phyloP scores from a whole-genome alignment of 2,113 vertebrate species.

The Agelaius phoeniceus region DNA sequence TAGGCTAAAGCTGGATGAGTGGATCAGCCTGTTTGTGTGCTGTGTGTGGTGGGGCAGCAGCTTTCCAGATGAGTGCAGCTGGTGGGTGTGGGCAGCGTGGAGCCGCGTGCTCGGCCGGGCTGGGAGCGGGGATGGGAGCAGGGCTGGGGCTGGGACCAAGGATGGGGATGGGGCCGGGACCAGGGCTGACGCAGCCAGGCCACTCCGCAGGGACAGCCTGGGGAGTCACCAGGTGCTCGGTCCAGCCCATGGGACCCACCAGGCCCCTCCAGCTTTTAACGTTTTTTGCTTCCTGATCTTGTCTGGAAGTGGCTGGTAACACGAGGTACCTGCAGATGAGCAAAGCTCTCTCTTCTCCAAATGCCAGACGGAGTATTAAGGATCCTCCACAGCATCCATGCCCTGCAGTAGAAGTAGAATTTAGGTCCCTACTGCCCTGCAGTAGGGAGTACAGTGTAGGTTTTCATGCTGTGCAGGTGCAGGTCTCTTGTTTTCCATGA shows the following conservation, averaged over 20 bases:
- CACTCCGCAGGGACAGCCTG: neutral
- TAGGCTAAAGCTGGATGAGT: neutral
- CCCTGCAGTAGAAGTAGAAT: neutral
- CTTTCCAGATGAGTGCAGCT: neutral
- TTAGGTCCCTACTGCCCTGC: neutral
- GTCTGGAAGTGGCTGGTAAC: neutral
- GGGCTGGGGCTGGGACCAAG: too few species aligned
- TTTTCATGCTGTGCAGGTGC: neutral
- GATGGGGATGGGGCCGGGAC: too few species aligned
- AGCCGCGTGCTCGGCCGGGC: neutral
- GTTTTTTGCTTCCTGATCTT: neutral
- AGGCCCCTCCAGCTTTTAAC: neutral
- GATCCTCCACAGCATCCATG: accelerated
- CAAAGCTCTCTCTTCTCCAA: neutral
- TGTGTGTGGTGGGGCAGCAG: neutral
- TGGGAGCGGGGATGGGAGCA: neutral
- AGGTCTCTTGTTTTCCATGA: neutral
- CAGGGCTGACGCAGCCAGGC: neutral
- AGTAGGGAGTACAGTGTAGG: neutral
- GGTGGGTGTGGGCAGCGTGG: neutral
- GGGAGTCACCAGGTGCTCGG: accelerated
- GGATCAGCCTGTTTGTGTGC: neutral
- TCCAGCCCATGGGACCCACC: accelerated
- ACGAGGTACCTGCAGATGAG: neutral
- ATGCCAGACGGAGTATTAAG: neutral